These are phyloP conservation scores for Connochaetes taurinus DNA, from an alignment of 2,113 vertebrate genomes.

Conservation along the genomic window DNA sequence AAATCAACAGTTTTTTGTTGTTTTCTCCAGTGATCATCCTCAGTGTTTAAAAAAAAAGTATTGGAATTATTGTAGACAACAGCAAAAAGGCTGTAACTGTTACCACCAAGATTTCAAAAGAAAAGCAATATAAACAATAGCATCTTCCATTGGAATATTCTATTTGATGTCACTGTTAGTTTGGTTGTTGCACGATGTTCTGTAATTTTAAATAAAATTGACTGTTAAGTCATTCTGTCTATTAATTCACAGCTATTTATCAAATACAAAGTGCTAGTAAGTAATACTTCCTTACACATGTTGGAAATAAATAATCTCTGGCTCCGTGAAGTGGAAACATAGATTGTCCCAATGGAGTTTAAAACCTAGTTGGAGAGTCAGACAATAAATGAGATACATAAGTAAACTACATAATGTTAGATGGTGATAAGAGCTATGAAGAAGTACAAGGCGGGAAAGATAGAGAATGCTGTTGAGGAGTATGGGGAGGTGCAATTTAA, in stretches of 20 bases:
- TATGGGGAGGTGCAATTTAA: neutral
- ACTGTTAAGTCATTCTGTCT: neutral
- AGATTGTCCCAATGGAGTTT: neutral
- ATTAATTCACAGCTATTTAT: constrained; percentile 4
- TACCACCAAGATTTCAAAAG: neutral
- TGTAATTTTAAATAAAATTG: constrained; percentile 13
- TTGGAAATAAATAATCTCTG: neutral
- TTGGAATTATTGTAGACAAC: neutral
- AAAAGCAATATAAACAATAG: neutral
- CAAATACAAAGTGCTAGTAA: neutral
- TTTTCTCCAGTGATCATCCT: neutral
- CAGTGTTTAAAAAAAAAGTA: neutral
- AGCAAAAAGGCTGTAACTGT: neutral
- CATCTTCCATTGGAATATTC: neutral
- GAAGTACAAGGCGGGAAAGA: neutral
- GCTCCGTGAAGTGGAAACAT: neutral
- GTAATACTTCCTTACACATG: neutral
- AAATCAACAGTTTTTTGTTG: neutral
- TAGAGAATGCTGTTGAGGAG: neutral
- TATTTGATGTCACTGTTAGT: neutral
- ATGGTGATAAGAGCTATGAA: neutral
- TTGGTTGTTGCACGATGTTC: neutral
- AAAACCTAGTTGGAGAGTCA: neutral
- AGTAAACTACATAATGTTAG: neutral
- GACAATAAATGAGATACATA: neutral